These are phyloP conservation scores for Characodon lateralis DNA, from an alignment of 2,797 vertebrate genomes.

Conservation along the genomic window DNA sequence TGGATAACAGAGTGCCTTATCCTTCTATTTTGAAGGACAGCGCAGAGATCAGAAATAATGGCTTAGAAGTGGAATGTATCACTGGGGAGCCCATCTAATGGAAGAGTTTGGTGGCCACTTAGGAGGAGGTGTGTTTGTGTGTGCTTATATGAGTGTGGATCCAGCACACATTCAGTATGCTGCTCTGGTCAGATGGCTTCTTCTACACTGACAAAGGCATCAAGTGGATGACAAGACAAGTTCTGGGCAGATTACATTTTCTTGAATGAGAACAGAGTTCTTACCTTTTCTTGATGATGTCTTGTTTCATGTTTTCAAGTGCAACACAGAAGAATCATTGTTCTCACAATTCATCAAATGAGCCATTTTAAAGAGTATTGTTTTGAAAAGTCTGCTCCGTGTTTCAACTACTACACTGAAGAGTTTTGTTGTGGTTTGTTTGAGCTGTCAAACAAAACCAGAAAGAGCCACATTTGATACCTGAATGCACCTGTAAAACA, in stretches of 20 bases:
- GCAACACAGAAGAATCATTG: background rate
- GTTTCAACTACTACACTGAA: background rate
- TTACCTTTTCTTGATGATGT: background rate
- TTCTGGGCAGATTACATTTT: background rate
- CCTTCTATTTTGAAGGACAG: background rate
- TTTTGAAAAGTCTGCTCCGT: background rate
- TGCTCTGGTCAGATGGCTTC: background rate
- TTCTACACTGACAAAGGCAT: background rate
- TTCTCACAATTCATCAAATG: background rate
- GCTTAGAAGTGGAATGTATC: conserved; percentile 1
- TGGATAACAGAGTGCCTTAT: too few relatives aligned
- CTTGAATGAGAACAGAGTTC: background rate
- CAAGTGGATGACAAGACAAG: background rate
- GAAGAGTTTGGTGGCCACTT: background rate
- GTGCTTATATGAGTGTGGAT: background rate
- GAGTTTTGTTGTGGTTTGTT: background rate
- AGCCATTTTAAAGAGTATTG: background rate
- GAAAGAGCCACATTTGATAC: background rate
- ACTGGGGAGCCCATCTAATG: background rate
- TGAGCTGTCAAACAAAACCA: background rate
- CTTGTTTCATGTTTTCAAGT: background rate
- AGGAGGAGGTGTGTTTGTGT: background rate
- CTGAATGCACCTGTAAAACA: background rate
- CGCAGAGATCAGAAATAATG: conserved; percentile 17
- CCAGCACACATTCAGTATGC: background rate